Conservation (phyloP, 2,113 vertebrate genomes). For the Notarius lentiginosus region DNA sequence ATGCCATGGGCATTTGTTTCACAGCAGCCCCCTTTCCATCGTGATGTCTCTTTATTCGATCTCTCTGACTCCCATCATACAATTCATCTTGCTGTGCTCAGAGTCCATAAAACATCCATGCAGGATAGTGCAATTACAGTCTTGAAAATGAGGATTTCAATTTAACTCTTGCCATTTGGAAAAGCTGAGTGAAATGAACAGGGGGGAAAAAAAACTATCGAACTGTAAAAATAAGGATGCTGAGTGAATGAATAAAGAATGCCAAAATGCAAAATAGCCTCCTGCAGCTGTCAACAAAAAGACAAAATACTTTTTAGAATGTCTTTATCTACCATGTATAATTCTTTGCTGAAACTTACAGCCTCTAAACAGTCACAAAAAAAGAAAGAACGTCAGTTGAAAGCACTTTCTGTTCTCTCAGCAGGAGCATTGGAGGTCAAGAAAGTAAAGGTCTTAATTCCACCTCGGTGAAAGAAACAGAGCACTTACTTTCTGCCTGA, state of each 20-base stretch:
- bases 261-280: conserved; percentile 12
- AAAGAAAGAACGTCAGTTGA: not conserved
- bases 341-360: not conserved
- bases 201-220: too few species aligned
- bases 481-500: not conserved
- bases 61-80: conserved; percentile 3
- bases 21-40: not conserved
- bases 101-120: conserved; percentile 19
- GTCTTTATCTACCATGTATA: conserved; percentile 6
- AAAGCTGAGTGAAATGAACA: not conserved
- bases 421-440: conserved; percentile 21
- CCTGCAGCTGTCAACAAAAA: conserved; percentile 7
- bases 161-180: not conserved
- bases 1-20: conserved; percentile 23
- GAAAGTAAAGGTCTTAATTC: conserved; percentile 31
- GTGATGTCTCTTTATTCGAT: conserved; percentile 23
- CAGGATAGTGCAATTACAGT: conserved; percentile 1
- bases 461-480: conserved; percentile 14
- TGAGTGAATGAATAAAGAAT: not conserved
- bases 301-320: not conserved
- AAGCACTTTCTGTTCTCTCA: conserved; percentile 11
- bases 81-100: conserved; percentile 27
- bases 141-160: not conserved
- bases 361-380: not conserved
- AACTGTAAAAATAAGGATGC: conserved; percentile 7